Evolutionary conservation across 2,113 vertebrate species (phyloP).

Genomic region (Myocastor coypus): DNA sequence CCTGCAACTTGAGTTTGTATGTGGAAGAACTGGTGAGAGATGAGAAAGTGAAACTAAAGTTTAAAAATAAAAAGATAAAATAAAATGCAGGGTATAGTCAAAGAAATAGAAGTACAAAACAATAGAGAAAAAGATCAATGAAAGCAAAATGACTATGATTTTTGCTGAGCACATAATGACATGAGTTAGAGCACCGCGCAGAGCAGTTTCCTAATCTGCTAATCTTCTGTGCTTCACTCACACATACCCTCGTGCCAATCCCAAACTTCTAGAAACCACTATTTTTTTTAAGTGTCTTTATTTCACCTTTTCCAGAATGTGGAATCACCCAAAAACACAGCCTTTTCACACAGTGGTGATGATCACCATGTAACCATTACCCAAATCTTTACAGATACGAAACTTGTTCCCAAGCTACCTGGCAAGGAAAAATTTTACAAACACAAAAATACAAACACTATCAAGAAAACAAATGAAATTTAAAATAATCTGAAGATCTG

Average conservation of each 20-base stretch:
- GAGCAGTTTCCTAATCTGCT: background rate
- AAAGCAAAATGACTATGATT: no score
- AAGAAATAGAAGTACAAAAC: background rate
- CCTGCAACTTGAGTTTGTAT: background rate
- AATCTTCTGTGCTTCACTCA: background rate
- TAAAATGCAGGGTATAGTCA: background rate
- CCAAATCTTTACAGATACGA: no score
- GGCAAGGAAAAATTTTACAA: background rate
- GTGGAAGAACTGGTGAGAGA: background rate
- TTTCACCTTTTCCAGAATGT: background rate
- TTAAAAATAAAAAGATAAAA: background rate
- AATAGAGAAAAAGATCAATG: no score
- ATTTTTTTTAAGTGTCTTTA: background rate
- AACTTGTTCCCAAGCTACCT: background rate
- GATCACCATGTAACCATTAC: background rate
- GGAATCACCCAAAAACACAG: background rate
- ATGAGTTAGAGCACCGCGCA: background rate
- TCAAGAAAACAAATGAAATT: background rate
- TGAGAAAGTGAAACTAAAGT: background rate
- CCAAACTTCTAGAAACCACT: background rate
- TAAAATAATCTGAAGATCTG: background rate
- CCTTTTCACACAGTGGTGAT: background rate
- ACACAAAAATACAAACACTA: background rate
- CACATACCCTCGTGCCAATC: background rate
- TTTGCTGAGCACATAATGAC: no score